Percentiles rank a stretch among this genome's conserved stretches.
Evolutionary conservation across 2,113 vertebrate genomes (phyloP).

Genomic region (Malurus melanocephalus): DNA sequence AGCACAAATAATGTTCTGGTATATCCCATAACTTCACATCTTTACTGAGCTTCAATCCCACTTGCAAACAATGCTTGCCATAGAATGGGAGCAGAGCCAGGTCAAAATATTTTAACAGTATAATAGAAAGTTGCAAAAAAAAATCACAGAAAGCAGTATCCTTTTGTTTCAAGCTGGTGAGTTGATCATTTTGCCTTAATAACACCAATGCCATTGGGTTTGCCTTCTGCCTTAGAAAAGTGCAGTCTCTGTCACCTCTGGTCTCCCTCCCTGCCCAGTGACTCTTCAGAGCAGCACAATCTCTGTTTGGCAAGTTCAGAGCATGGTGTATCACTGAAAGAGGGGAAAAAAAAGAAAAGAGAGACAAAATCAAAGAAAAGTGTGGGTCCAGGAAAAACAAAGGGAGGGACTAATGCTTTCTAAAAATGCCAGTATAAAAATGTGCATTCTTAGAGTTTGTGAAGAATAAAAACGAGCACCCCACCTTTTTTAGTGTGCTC

Average conservation of each 20-base stretch:
- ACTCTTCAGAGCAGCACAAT: neutral
- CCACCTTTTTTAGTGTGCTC: neutral
- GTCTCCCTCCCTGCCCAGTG: neutral
- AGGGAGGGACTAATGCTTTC: neutral
- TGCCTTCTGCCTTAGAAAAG: neutral
- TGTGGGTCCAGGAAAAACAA: neutral
- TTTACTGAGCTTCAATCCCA: neutral
- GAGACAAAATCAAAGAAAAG: neutral
- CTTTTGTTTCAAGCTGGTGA: neutral
- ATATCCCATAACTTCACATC: neutral
- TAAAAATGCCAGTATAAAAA: neutral
- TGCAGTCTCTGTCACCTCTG: neutral
- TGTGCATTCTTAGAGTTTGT: neutral
- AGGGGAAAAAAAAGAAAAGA: accelerated
- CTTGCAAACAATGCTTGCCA: neutral
- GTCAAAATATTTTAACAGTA: neutral
- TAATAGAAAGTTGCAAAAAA: neutral
- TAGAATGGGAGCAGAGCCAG: neutral
- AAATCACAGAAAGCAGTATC: neutral
- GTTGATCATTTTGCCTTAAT: neutral
- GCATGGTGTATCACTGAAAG: neutral
- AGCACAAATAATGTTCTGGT: neutral
- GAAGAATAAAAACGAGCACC: neutral
- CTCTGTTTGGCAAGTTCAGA: neutral
- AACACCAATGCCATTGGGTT: neutral